These are phyloP conservation scores for Drosophila aff. DNA, from an alignment of 1,140 invertebrate species.

Conservation along the genomic window DNA sequence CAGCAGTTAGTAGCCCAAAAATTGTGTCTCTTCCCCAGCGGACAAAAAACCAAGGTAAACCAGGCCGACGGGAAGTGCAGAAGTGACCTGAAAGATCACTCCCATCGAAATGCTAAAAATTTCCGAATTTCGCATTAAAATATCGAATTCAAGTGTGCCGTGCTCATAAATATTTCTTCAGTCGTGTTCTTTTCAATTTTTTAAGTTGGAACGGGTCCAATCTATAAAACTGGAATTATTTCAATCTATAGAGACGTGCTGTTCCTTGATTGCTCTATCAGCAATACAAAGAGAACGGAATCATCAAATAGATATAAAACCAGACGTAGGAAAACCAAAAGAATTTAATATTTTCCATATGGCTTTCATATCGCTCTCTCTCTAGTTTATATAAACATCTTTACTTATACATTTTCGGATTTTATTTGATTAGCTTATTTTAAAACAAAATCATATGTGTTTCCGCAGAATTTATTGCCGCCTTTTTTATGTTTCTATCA, in stretches of 20 bases:
- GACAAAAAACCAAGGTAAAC: slow-evolving; percentile 34
- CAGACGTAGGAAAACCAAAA: slow-evolving; percentile 28
- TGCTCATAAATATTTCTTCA: slow-evolving; percentile 57
- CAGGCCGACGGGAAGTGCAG: slow-evolving; percentile 3
- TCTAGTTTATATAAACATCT: slow-evolving; percentile 41
- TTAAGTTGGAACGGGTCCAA: slow-evolving; percentile 71
- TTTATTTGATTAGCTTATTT: slow-evolving; percentile 65
- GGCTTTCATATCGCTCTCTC: slow-evolving; percentile 46
- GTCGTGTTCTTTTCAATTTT: slow-evolving; percentile 35
- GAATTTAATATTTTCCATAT: slow-evolving; percentile 51
- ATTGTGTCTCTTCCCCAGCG: slow-evolving; percentile 59
- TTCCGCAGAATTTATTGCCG: slow-evolving; percentile 58
- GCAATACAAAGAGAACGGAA: slow-evolving; percentile 16
- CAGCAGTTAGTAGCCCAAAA: slow-evolving; percentile 71
- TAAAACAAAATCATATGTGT: slow-evolving; percentile 74
- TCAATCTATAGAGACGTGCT: slow-evolving; percentile 27
- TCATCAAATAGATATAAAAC: slow-evolving; percentile 50
- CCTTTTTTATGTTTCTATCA: slow-evolving; percentile 61
- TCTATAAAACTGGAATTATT: slow-evolving; percentile 79
- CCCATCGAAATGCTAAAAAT: slow-evolving; percentile 2
- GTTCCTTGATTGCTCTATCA: slow-evolving; percentile 55
- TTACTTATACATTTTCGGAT: slow-evolving; percentile 21
- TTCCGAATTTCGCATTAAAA: slow-evolving; percentile 11
- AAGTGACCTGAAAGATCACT: slow-evolving; percentile 9
- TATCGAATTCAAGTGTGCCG: slow-evolving; percentile 68